phyloP scores from a whole-genome alignment of 2,888 invertebrate genomes.

The Unio delphinus region DNA sequence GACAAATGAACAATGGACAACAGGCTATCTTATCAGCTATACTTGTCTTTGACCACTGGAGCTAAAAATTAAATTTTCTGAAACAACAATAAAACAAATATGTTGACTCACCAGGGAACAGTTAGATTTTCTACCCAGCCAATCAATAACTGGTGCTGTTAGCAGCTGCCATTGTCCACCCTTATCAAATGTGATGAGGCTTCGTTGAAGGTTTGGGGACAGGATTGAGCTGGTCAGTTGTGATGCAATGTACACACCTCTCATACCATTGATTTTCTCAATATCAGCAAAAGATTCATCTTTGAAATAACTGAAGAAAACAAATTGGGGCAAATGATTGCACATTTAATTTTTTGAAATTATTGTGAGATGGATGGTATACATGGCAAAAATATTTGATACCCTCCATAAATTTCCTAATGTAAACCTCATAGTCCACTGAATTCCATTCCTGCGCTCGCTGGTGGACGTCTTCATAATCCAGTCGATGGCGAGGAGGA shows the following conservation, averaged over 20 bases:
- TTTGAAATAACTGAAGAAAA: constrained; percentile 75
- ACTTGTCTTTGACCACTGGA: no score
- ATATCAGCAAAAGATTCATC: constrained; percentile 85
- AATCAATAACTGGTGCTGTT: constrained; percentile 81
- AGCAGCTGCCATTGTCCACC: constrained; percentile 87
- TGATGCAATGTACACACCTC: constrained; percentile 92
- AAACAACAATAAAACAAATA: background rate
- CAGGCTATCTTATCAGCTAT: no score
- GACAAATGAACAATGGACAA: no score
- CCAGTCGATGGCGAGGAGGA: no score
- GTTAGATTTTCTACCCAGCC: constrained; percentile 78
- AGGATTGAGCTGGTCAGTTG: constrained; percentile 75
- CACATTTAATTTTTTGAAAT: background rate
- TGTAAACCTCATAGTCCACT: no score
- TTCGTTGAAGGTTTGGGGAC: constrained; percentile 82
- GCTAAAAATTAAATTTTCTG: background rate
- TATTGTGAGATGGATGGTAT: background rate
- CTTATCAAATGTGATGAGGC: constrained; percentile 88
- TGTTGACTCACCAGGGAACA: constrained; percentile 75
- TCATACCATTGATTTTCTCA: constrained; percentile 88
- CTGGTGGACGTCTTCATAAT: no score
- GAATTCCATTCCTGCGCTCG: no score
- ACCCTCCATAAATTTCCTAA: no score
- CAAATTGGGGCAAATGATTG: no score
- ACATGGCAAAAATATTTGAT: no score